phyloP scores from a whole-genome alignment of 2,113 vertebrate species.

The Notarius quadriscutis region DNA sequence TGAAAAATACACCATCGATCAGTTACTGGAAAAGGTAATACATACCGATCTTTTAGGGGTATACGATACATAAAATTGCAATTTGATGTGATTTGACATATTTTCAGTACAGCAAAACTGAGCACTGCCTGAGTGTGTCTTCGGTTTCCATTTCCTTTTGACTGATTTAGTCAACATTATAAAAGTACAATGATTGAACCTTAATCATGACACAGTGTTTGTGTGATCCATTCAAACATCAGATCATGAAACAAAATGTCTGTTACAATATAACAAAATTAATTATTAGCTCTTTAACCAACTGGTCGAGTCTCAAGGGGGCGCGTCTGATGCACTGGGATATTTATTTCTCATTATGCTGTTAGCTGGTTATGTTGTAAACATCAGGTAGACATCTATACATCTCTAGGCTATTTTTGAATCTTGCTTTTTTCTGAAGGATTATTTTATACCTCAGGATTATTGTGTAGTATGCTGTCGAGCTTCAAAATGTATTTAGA shows the following conservation, averaged over 20 bases:
- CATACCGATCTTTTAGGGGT: background rate
- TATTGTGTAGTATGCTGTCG: no score
- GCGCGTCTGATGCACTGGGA: background rate
- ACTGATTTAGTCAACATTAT: background rate
- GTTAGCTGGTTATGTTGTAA: background rate
- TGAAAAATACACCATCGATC: constrained; percentile 73
- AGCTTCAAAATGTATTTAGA: no score
- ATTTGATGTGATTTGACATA: background rate
- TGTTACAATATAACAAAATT: background rate
- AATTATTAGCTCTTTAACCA: background rate
- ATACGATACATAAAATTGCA: background rate
- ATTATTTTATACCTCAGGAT: no score
- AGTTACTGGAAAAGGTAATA: constrained; percentile 76
- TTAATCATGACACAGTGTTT: background rate
- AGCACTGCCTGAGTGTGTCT: background rate
- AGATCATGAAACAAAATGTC: background rate
- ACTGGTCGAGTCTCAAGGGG: background rate
- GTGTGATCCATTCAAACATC: background rate
- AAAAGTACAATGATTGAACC: background rate
- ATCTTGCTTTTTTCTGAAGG: no score
- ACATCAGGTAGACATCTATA: no score
- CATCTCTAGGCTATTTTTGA: no score
- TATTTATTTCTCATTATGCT: no score
- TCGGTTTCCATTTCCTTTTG: background rate
- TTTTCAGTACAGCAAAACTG: background rate